A percentile compares a stretch with the other conserved stretches of the same genome.
Conservation (phyloP, 2,113 vertebrate species). For the Alectura lathami region DNA sequence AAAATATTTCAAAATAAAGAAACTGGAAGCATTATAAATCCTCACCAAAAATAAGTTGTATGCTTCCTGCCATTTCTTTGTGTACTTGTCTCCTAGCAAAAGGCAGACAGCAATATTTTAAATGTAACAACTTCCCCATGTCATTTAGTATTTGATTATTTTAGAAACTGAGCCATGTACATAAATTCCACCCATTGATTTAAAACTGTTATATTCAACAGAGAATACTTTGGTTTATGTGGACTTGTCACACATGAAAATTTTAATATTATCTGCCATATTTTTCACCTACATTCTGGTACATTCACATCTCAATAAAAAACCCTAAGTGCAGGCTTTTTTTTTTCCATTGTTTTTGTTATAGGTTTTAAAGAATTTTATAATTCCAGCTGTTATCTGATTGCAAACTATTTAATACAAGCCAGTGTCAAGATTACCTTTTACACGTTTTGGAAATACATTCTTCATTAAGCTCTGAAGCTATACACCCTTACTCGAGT, state of each 20-base stretch:
- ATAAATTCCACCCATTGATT: background rate
- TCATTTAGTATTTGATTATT: background rate
- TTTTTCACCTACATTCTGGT: background rate
- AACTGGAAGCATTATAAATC: background rate
- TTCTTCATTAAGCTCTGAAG: background rate
- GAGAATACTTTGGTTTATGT: background rate
- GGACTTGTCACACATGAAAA: background rate
- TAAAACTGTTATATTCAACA: background rate
- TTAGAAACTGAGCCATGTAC: background rate
- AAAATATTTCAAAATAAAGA: background rate
- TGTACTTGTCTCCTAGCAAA: background rate
- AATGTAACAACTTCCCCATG: background rate
- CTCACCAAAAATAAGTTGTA: background rate
- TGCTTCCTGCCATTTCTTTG: background rate
- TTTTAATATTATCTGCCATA: background rate
- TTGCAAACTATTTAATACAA: background rate
- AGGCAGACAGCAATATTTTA: background rate
- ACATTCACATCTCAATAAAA: background rate
- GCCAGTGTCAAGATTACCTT: background rate
- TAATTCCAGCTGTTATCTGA: background rate
- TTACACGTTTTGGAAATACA: background rate
- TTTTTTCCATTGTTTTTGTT: background rate
- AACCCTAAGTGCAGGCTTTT: background rate
- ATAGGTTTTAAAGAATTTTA: background rate
- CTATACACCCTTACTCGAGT: background rate